Evolutionary conservation across 1,140 invertebrate genomes (phyloP).

Genomic region (Dufourea novaeangliae): DNA sequence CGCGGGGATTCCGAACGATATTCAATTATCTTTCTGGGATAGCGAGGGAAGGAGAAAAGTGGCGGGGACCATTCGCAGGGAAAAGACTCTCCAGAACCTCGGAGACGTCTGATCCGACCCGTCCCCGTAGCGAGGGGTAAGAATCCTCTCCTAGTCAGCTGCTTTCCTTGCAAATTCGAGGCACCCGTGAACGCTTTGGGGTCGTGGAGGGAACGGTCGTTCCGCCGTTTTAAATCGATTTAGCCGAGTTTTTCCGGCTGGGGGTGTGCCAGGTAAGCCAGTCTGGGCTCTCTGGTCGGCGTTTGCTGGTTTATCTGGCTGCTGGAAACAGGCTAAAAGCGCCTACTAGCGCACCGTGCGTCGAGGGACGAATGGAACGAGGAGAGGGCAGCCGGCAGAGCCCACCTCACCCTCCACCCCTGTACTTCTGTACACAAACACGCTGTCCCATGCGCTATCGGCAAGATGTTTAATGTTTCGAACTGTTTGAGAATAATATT

Average conservation of each 20-base stretch:
- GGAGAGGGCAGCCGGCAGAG: not conserved
- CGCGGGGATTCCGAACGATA: not conserved
- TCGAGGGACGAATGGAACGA: not conserved
- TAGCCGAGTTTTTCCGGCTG: constrained; percentile 75
- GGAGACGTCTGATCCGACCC: constrained; percentile 63
- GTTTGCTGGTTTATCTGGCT: constrained; percentile 35
- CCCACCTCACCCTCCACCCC: no score
- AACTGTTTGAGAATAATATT: constrained; percentile 75
- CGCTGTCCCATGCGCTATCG: constrained; percentile 55
- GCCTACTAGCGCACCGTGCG: not conserved
- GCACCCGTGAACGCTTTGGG: constrained; percentile 54
- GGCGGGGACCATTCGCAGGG: no score
- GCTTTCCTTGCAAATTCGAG: constrained; percentile 76
- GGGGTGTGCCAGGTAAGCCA: constrained; percentile 72
- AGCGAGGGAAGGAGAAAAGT: not conserved
- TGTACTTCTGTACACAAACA: constrained; percentile 61
- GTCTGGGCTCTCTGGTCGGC: constrained; percentile 12
- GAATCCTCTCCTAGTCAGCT: constrained; percentile 75
- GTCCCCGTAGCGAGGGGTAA: constrained; percentile 59
- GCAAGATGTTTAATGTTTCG: constrained; percentile 73
- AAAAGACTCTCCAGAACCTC: constrained; percentile 53
- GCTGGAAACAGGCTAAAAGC: constrained; percentile 32
- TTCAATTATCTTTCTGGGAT: no score
- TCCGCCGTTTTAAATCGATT: constrained; percentile 79
- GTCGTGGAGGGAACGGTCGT: constrained; percentile 48